Percentiles rank a stretch among this genome's conserved stretches.
phyloP scores from a whole-genome alignment of 2,113 vertebrate genomes.

The Rhizomys pruinosus region DNA sequence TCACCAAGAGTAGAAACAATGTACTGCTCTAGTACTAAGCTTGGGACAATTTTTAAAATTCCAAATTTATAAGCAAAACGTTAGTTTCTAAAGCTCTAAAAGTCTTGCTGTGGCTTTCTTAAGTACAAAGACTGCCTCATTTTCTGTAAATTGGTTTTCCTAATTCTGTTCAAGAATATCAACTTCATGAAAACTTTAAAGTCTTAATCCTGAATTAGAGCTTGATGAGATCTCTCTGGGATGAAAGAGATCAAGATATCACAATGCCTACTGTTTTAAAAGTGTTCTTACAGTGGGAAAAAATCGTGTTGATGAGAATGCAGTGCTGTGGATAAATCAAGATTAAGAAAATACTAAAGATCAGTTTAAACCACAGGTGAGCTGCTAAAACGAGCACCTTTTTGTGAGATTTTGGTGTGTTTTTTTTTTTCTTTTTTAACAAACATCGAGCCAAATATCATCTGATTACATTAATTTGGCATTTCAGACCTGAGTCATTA shows the following conservation, averaged over 20 bases:
- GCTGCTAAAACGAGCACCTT: slow-evolving; percentile 14
- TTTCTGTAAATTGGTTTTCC: slow-evolving; percentile 61
- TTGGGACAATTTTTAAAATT: neutral
- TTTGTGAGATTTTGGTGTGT: neutral
- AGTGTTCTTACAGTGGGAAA: slow-evolving; percentile 52
- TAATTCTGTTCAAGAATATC: slow-evolving; percentile 67
- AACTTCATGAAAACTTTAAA: slow-evolving; percentile 69
- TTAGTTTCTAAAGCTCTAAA: slow-evolving; percentile 50
- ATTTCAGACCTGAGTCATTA: slow-evolving; percentile 53
- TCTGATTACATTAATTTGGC: slow-evolving; percentile 55
- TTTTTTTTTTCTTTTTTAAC: too few relatives aligned
- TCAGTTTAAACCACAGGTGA: slow-evolving; percentile 35
- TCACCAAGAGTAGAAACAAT: slow-evolving; percentile 1
- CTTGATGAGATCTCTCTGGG: slow-evolving; percentile 68
- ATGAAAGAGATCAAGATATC: slow-evolving; percentile 68
- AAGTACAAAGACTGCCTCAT: slow-evolving; percentile 44
- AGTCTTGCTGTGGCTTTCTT: slow-evolving; percentile 46
- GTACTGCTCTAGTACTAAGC: neutral
- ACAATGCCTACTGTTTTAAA: slow-evolving; percentile 50
- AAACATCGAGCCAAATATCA: slow-evolving; percentile 54
- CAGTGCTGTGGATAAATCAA: neutral
- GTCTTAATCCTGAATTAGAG: slow-evolving; percentile 58
- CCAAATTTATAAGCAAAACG: slow-evolving; percentile 26
- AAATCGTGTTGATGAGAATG: slow-evolving; percentile 39
- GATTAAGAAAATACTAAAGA: slow-evolving; percentile 7